Conservation (phyloP, 1,140 invertebrate species). For the Pomacea maculata region DNA sequence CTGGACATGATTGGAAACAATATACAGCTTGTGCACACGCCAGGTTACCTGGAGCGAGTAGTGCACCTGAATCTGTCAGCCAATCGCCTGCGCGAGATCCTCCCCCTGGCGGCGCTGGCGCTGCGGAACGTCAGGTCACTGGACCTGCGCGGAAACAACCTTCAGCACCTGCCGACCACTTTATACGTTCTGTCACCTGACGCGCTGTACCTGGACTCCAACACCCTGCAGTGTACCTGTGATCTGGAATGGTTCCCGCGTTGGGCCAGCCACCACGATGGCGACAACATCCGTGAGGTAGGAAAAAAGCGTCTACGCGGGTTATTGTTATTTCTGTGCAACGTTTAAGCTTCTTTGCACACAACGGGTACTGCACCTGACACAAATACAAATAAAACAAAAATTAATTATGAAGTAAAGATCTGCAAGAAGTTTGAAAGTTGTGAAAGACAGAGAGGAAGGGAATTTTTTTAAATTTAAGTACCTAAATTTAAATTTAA, state of each 20-base stretch:
- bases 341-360: no score
- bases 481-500: no score
- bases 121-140: neutral
- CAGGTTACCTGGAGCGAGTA: neutral
- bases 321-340: no score
- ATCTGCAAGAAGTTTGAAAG: no score
- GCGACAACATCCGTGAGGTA: no score
- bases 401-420: no score
- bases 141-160: neutral
- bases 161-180: neutral
- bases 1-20: neutral
- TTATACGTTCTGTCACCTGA: neutral
- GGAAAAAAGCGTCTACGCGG: no score
- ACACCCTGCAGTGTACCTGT: constrained; percentile 2
- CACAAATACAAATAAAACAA: no score
- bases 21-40: neutral
- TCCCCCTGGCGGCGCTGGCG: no score
- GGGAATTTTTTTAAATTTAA: no score
- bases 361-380: no score
- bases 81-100: neutral
- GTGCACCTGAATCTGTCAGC: neutral
- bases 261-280: neutral
- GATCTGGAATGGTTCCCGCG: neutral
- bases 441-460: no score
- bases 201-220: neutral